These are phyloP conservation scores for Podarcis siculus DNA, from an alignment of 2,797 vertebrate genomes.

Conservation along the genomic window DNA sequence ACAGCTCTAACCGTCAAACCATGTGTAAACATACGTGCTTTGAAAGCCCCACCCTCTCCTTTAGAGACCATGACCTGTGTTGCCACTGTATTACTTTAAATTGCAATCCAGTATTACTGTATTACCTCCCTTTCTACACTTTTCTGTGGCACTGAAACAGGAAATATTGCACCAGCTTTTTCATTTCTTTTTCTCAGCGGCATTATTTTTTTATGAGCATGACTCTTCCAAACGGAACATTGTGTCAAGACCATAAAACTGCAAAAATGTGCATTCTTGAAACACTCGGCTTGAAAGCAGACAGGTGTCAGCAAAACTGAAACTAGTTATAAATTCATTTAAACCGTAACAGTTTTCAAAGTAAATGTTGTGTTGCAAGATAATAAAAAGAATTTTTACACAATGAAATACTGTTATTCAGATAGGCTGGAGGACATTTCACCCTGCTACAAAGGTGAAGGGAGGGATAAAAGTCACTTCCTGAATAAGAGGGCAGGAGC, in stretches of 20 bases:
- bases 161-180: slow-evolving; percentile 46
- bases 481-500: not conserved
- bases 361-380: slow-evolving; percentile 38
- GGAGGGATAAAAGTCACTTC: not conserved
- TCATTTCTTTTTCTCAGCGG: slow-evolving; percentile 55
- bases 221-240: slow-evolving; percentile 59
- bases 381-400: slow-evolving; percentile 32
- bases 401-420: slow-evolving; percentile 32
- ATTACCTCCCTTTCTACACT: slow-evolving; percentile 39
- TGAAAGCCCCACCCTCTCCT: not conserved
- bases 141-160: slow-evolving; percentile 56
- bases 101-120: no score
- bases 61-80: not conserved
- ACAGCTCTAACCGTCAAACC: not conserved
- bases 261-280: slow-evolving; percentile 54
- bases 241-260: slow-evolving; percentile 46
- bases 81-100: slow-evolving; percentile 47
- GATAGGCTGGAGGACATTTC: not conserved
- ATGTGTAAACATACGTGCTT: not conserved
- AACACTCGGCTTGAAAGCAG: slow-evolving; percentile 30
- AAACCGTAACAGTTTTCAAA: slow-evolving; percentile 37
- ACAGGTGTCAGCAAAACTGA: slow-evolving; percentile 51
- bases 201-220: slow-evolving; percentile 60
- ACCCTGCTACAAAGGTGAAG: not conserved
- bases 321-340: slow-evolving; percentile 51